Percentiles rank a stretch among this genome's conserved stretches.
Conservation (phyloP, 2,797 vertebrate species). For the Botia almorhae region DNA sequence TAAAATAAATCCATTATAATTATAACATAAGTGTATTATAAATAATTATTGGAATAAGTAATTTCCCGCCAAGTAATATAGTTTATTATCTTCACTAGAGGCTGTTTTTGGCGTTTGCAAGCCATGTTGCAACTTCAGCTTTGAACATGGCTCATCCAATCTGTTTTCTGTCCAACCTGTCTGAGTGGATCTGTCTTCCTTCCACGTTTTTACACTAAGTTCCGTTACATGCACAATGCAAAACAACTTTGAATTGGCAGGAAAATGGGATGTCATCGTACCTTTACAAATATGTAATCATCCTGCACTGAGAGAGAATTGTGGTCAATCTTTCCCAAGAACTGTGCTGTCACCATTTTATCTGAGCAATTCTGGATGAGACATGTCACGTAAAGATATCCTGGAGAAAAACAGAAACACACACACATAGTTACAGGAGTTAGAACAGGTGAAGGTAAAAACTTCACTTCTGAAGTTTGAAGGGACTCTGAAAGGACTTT, state of each 20-base stretch:
- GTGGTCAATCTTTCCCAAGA: slow-evolving; percentile 85
- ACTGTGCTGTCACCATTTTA: slow-evolving; percentile 81
- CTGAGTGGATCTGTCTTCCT: neutral
- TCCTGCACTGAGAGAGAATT: slow-evolving; percentile 90
- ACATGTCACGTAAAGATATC: slow-evolving; percentile 88
- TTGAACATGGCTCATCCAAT: neutral
- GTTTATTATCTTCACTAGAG: neutral
- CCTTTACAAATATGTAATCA: slow-evolving; percentile 94
- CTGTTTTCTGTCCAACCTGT: neutral
- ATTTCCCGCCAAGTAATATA: neutral
- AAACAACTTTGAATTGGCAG: neutral
- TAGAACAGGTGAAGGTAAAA: neutral
- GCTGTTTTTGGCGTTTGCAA: neutral
- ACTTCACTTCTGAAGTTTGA: neutral
- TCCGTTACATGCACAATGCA: neutral
- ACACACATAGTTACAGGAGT: slow-evolving; percentile 27
- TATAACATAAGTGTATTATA: no score
- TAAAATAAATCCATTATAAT: neutral
- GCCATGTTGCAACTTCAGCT: neutral
- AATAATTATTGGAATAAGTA: neutral
- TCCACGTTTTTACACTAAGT: neutral
- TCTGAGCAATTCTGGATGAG: slow-evolving; percentile 90
- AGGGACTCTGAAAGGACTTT: neutral
- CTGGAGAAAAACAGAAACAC: slow-evolving; percentile 69
- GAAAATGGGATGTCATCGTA: slow-evolving; percentile 62